Evolutionary conservation across 2,113 vertebrate genomes (phyloP).

Genomic region (Pedetes capensis): DNA sequence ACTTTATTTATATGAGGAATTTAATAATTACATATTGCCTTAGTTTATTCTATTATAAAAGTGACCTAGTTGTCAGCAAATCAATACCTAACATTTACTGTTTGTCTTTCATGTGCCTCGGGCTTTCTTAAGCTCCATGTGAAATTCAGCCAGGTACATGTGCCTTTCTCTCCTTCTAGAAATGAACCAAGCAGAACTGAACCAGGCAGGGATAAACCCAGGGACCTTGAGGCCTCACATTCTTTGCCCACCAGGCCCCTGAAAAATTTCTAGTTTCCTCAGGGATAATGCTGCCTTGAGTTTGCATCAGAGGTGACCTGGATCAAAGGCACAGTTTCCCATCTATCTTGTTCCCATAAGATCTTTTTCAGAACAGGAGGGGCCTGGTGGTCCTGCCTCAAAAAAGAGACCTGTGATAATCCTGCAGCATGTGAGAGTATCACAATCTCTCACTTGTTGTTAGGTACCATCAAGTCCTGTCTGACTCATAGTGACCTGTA

Average conservation of each 20-base stretch:
- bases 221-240: neutral
- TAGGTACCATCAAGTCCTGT: no score
- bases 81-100: neutral
- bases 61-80: neutral
- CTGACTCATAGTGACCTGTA: no score
- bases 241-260: neutral
- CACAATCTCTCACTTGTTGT: no score
- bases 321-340: neutral
- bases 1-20: neutral
- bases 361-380: neutral
- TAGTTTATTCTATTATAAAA: neutral
- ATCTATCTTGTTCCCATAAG: neutral
- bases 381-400: neutral
- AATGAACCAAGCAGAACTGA: neutral
- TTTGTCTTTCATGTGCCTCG: neutral
- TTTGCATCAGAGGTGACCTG: neutral
- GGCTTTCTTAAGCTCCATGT: neutral
- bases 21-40: neutral
- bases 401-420: no score
- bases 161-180: neutral
- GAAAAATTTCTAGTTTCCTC: neutral
- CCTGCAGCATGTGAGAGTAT: no score
- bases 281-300: neutral
- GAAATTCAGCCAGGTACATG: neutral
- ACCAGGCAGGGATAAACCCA: neutral